phyloP scores from a whole-genome alignment of 2,113 vertebrate genomes.

The Anser cygnoides region DNA sequence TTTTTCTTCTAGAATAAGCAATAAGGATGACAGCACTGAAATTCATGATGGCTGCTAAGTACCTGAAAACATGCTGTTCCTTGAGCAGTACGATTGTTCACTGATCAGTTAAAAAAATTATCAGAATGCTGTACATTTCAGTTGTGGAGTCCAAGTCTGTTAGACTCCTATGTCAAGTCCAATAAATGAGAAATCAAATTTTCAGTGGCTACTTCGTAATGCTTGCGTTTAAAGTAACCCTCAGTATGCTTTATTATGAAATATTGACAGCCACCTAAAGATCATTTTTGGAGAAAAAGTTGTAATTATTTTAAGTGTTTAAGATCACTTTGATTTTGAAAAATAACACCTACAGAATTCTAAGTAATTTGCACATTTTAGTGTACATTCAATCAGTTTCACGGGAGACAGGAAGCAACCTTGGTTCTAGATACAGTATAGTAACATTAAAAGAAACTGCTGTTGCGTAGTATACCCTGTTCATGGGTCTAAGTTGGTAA shows the following conservation, averaged over 20 bases:
- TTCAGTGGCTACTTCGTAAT: neutral
- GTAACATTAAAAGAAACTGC: neutral
- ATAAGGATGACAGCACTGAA: neutral
- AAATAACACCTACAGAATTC: neutral
- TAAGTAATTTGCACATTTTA: neutral
- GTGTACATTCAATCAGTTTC: neutral
- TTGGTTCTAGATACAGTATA: neutral
- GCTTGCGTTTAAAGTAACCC: neutral
- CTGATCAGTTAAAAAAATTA: neutral
- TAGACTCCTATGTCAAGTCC: neutral
- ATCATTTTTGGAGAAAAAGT: neutral
- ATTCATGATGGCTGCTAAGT: neutral
- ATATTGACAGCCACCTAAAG: neutral
- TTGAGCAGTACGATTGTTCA: neutral
- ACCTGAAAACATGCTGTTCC: neutral
- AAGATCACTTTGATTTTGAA: neutral
- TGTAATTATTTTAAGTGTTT: neutral
- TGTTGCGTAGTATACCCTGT: neutral
- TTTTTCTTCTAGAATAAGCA: neutral
- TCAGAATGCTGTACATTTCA: neutral
- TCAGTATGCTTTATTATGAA: neutral
- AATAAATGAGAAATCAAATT: neutral
- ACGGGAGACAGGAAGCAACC: neutral
- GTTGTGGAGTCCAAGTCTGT: neutral
- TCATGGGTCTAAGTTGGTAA: neutral